These are phyloP conservation scores for Bombyx huttoni DNA, from an alignment of 2,888 invertebrate genomes.

Conservation along the genomic window DNA sequence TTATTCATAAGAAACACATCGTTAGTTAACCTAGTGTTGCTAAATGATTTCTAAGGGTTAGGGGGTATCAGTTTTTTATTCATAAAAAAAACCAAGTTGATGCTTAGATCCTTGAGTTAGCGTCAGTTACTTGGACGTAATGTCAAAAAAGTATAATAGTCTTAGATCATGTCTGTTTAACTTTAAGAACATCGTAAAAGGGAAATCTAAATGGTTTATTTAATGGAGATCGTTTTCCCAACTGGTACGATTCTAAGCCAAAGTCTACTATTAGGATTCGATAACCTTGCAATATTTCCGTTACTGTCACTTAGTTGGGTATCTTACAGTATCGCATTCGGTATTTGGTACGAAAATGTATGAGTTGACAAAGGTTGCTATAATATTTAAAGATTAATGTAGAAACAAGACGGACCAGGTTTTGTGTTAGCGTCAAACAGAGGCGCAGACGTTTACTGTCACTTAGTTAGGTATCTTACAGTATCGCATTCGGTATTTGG, in stretches of 20 bases:
- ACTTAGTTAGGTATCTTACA: not conserved
- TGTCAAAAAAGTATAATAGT: too few species aligned
- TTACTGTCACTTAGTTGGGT: not conserved
- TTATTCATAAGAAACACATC: not conserved
- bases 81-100: too few species aligned
- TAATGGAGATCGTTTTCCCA: too few species aligned
- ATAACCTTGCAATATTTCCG: not conserved
- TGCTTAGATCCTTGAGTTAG: not conserved
- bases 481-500: not conserved
- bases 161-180: too few species aligned
- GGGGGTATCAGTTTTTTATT: too few species aligned
- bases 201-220: too few species aligned
- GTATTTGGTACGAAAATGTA: not conserved
- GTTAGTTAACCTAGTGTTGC: not conserved
- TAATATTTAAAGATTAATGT: conserved; percentile 10
- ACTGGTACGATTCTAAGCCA: too few species aligned
- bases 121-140: not conserved
- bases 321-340: not conserved
- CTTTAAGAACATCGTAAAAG: too few species aligned
- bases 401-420: conserved; percentile 56
- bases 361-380: not conserved
- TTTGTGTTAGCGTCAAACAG: conserved; percentile 61
- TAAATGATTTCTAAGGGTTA: not conserved
- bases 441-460: conserved; percentile 57
- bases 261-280: not conserved